Percentiles rank a stretch among this genome's conserved stretches.
Evolutionary conservation across 2,113 vertebrate species (phyloP).

Genomic region (Pollachius pollachius): DNA sequence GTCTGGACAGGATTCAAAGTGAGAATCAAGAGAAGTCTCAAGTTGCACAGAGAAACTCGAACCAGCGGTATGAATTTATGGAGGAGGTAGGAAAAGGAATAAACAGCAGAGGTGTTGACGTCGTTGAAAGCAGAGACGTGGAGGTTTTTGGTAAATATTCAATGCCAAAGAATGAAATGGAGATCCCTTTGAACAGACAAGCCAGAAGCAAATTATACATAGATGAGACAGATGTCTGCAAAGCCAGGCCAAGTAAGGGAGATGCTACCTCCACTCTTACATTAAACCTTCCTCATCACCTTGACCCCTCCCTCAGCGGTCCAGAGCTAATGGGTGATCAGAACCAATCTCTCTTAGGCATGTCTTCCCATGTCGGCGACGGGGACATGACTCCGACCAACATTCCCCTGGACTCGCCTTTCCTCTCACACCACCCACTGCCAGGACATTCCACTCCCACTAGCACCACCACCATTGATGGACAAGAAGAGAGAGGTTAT

Average conservation of each 20-base stretch:
- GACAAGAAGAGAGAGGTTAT: not conserved
- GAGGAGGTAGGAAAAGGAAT: conserved; percentile 34
- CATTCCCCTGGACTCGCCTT: conserved; percentile 34
- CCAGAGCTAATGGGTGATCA: not conserved
- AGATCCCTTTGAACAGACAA: conserved; percentile 35
- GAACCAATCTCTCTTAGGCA: not conserved
- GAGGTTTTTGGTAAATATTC: conserved; percentile 19
- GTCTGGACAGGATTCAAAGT: not conserved
- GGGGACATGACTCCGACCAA: conserved; percentile 62
- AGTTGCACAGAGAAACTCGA: not conserved
- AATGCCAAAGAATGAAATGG: conserved; percentile 17
- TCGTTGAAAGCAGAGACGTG: not conserved
- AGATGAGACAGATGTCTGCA: conserved; percentile 59
- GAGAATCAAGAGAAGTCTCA: not conserved
- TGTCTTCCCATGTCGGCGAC: conserved; percentile 27
- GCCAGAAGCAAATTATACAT: conserved; percentile 10
- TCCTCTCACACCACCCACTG: conserved; percentile 8
- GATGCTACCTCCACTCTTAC: not conserved
- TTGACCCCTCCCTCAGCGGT: conserved; percentile 1
- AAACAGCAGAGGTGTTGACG: not conserved
- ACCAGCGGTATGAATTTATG: conserved; percentile 39
- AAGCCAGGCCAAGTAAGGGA: conserved; percentile 7
- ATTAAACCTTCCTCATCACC: not conserved
- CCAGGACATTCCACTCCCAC: not conserved
- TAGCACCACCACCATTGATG: too few species aligned